These are phyloP conservation scores for Heliothis subflexa DNA, from an alignment of 1,140 invertebrate genomes.

Conservation along the genomic window DNA sequence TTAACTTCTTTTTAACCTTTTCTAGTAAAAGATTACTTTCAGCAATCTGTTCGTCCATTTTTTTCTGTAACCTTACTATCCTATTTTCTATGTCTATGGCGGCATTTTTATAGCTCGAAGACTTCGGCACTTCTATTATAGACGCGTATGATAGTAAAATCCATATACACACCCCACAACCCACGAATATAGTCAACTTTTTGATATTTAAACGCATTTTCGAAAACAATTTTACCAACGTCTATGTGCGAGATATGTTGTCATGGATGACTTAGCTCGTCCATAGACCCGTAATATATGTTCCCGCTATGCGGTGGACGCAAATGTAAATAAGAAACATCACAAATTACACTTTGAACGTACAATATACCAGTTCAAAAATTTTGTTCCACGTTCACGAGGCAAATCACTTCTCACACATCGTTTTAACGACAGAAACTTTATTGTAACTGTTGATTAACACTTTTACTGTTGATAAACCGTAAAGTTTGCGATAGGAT, in stretches of 20 bases:
- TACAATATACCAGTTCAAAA: slow-evolving; percentile 18
- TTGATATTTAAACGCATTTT: slow-evolving; percentile 74
- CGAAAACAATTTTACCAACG: slow-evolving; percentile 9
- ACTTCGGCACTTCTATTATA: slow-evolving; percentile 57
- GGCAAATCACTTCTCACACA: not conserved
- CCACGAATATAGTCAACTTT: slow-evolving; percentile 61
- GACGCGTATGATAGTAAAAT: slow-evolving; percentile 67
- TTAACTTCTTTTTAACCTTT: slow-evolving; percentile 71
- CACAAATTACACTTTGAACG: slow-evolving; percentile 6
- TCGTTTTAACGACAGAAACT: not conserved
- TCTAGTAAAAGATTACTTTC: slow-evolving; percentile 72
- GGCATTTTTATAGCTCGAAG: slow-evolving; percentile 47
- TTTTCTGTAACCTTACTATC: slow-evolving; percentile 66
- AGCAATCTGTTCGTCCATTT: slow-evolving; percentile 67
- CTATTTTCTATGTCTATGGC: slow-evolving; percentile 64
- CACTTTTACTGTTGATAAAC: slow-evolving; percentile 29
- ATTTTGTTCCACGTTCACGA: not conserved
- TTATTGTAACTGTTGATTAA: slow-evolving; percentile 2
- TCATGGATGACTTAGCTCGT: slow-evolving; percentile 23
- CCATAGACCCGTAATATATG: slow-evolving; percentile 23
- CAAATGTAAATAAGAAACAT: slow-evolving; percentile 51
- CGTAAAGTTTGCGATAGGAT: slow-evolving; percentile 1
- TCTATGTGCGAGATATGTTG: slow-evolving; percentile 1
- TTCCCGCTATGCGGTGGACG: slow-evolving; percentile 22
- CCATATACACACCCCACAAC: slow-evolving; percentile 61